Conservation (phyloP, 2,113 vertebrate genomes). For the Rhagologus leucostigma region DNA sequence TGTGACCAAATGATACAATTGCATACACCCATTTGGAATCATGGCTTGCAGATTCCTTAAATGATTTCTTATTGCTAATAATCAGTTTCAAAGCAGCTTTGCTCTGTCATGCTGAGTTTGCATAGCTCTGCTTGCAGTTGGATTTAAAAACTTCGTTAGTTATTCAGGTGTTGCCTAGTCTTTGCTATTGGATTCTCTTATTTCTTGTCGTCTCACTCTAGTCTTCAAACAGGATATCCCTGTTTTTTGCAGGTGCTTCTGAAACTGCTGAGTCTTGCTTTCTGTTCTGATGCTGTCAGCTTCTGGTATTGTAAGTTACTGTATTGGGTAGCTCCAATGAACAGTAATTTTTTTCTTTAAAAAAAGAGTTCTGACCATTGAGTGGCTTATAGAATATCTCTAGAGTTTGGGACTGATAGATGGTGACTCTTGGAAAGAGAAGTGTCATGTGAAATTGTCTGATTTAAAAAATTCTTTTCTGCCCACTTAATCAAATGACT, state of each 20-base stretch:
- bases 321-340: neutral
- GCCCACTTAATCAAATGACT: neutral
- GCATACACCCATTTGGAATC: neutral
- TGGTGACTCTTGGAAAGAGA: neutral
- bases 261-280: neutral
- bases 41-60: neutral
- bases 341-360: neutral
- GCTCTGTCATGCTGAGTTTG: slow-evolving; percentile 4
- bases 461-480: neutral
- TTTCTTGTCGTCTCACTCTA: neutral
- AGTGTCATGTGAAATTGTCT: neutral
- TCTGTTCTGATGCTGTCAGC: neutral
- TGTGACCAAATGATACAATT: neutral
- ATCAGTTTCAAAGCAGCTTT: neutral
- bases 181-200: neutral
- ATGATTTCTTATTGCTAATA: neutral
- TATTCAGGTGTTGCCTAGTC: neutral
- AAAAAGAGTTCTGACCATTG: neutral
- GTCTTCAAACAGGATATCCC: neutral
- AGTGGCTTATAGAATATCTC: neutral
- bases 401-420: neutral
- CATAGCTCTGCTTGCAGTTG: neutral
- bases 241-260: neutral
- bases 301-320: neutral
- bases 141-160: neutral